These are phyloP conservation scores for Orius insidiosus DNA, from an alignment of 1,140 invertebrate species.

Conservation along the genomic window DNA sequence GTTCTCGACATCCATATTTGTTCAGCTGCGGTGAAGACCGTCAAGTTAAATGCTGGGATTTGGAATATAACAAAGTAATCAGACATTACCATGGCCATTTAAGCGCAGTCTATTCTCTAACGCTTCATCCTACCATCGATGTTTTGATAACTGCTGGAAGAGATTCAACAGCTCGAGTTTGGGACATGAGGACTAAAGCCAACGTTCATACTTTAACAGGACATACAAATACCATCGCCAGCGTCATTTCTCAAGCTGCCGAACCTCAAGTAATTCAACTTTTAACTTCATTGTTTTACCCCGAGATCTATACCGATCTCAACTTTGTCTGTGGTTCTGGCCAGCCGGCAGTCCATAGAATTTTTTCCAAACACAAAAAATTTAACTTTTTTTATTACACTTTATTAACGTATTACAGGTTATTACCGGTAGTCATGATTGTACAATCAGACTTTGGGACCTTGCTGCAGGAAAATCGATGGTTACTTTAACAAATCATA, in stretches of 20 bases:
- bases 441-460: constrained; percentile 90
- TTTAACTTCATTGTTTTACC: constrained; percentile 2
- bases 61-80: constrained; percentile 32
- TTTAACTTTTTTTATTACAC: not conserved
- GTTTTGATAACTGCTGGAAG: constrained; percentile 84
- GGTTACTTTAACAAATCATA: constrained; percentile 95
- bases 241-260: constrained; percentile 74
- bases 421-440: constrained; percentile 66
- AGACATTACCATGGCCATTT: constrained; percentile 98
- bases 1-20: constrained; percentile 86
- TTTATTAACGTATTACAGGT: constrained; percentile 29
- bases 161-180: constrained; percentile 89
- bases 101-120: constrained; percentile 86
- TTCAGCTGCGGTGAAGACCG: constrained; percentile 99
- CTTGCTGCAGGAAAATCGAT: constrained; percentile 86
- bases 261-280: constrained; percentile 65
- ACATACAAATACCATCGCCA: constrained; percentile 93
- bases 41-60: constrained; percentile 45
- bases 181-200: constrained; percentile 98
- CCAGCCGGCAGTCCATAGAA: too few relatives aligned
- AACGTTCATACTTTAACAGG: constrained; percentile 94
- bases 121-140: constrained; percentile 91
- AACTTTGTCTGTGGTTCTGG: too few relatives aligned
- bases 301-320: not conserved
- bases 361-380: too few relatives aligned